Base-by-base conservation (phyloP, 2,797 vertebrate species). In the Gymnoscopelus braueri region DNA sequence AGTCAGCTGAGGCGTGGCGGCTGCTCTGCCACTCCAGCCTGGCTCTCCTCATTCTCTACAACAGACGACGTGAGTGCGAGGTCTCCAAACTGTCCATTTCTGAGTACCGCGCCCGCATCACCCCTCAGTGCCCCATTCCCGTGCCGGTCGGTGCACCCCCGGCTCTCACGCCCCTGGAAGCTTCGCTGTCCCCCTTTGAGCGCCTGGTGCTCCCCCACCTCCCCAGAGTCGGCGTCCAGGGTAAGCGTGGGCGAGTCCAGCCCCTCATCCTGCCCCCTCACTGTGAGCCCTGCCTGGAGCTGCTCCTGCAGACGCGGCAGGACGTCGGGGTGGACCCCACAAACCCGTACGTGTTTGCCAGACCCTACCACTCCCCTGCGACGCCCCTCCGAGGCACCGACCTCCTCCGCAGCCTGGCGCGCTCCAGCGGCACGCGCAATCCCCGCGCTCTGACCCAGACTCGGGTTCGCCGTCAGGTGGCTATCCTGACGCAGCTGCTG, bases 11-110 rank as follows among this genome's bases (percentile, higher is more conserved):
- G 75, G 93, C 93, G 55, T 95, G 94, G 94, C 93, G 94, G 55
- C 93, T 94, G 3, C 91, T 95, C 26, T 95, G 94, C 81, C 93
- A 95, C 81, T 94, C 93, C 78, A 94, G 93, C 82, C 82, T 95
- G 73, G 92, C 93, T 1, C 92, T 94, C 23, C 92, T 95, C 60
- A 95, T 95, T 80, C 86, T 95, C 19, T 95, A 94, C 81, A 95
- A 95, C 81, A 90, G 94, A 0, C 84, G 94, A 0, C 93, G 94
- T 0, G 94, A 95, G 82, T 94, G 93, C 10, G 94, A 95, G 82
- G 94, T 94, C 57, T 94, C 94, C 74, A 95, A 95, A 85, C 84
- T 95, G 54, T 91, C 88, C 52, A 92, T 95, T 14, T 67, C 79
- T 0, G 93, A 95, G 65, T 95, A 94, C 60, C 88, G 80, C 0